phyloP scores from a whole-genome alignment of 2,888 invertebrate species.

The Drosophila planitibia region DNA sequence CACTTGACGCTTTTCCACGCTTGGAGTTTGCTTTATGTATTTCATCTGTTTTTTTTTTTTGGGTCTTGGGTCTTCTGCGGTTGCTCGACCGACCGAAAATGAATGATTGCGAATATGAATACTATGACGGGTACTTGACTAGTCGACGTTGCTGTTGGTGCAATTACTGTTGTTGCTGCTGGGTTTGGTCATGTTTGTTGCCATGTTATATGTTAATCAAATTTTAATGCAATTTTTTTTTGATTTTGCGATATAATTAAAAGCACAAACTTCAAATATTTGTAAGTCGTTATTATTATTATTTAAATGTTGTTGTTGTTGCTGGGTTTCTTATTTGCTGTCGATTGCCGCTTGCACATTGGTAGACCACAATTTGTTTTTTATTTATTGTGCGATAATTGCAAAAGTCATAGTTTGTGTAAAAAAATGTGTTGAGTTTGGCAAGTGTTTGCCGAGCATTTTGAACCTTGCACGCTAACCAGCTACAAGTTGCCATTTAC shows the following conservation, averaged over 20 bases:
- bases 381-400: slow-evolving; percentile 56
- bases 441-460: slow-evolving; percentile 54
- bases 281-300: slow-evolving; percentile 55
- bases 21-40: slow-evolving; percentile 36
- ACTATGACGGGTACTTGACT: slow-evolving; percentile 34
- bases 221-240: slow-evolving; percentile 63
- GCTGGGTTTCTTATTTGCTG: slow-evolving; percentile 22
- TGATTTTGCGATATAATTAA: slow-evolving; percentile 55
- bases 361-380: slow-evolving; percentile 30
- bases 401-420: slow-evolving; percentile 68
- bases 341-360: slow-evolving; percentile 40
- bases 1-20: slow-evolving; percentile 74
- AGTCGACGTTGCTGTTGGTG: not conserved
- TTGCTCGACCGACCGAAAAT: slow-evolving; percentile 23
- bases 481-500: slow-evolving; percentile 14
- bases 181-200: slow-evolving; percentile 46
- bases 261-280: slow-evolving; percentile 67
- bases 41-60: slow-evolving; percentile 22
- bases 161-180: not conserved
- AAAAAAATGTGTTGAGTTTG: slow-evolving; percentile 49
- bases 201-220: slow-evolving; percentile 72
- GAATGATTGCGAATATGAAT: slow-evolving; percentile 34
- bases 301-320: slow-evolving; percentile 14
- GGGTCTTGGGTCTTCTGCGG: slow-evolving; percentile 55
- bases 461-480: slow-evolving; percentile 38